phyloP scores from a whole-genome alignment of 2,797 vertebrate species.

The Sarcophilus harrisii region DNA sequence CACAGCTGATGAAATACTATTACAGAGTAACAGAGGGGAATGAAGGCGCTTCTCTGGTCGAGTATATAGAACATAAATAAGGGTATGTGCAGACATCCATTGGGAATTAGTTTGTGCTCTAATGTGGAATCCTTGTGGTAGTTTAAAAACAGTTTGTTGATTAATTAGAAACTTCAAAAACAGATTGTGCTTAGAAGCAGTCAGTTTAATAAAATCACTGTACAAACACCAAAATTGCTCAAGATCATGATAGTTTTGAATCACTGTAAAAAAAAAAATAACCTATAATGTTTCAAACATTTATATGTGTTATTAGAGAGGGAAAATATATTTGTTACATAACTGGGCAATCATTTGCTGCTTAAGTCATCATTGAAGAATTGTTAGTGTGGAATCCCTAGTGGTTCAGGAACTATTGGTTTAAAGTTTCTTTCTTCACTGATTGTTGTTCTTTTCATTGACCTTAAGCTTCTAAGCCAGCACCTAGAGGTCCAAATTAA shows the following conservation, averaged over 20 bases:
- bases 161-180: neutral
- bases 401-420: neutral
- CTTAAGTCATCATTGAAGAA: neutral
- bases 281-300: neutral
- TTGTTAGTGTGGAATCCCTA: neutral
- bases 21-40: neutral
- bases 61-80: neutral
- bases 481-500: neutral
- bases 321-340: neutral
- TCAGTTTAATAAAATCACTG: neutral
- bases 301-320: neutral
- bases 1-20: neutral
- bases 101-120: neutral
- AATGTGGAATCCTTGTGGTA: neutral
- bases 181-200: neutral
- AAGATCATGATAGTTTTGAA: neutral
- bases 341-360: neutral
- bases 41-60: neutral
- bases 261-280: neutral
- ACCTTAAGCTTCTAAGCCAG: neutral
- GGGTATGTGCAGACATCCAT: neutral
- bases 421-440: neutral
- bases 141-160: neutral
- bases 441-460: neutral
- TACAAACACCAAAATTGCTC: neutral